Conservation (phyloP, 2,888 invertebrate genomes). For the Pterobdella sp. region DNA sequence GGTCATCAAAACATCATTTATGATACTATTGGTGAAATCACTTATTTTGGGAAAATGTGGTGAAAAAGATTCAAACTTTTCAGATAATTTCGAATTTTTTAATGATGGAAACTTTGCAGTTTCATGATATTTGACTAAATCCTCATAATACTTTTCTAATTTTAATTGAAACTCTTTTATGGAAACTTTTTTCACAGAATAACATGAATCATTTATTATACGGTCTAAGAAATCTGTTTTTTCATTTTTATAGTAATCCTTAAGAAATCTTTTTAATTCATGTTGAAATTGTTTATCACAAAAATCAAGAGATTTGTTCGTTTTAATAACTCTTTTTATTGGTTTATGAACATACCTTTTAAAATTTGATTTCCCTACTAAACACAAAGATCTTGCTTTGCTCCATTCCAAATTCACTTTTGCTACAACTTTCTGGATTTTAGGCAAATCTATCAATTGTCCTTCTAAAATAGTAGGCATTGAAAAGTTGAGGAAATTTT, state of each 20-base stretch:
- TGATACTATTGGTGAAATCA: neutral
- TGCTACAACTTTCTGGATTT: constrained; percentile 20
- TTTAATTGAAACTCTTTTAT: constrained; percentile 11
- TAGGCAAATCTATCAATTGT: constrained; percentile 19
- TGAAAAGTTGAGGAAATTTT: constrained; percentile 19
- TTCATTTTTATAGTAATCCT: constrained; percentile 4
- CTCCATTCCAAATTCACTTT: constrained; percentile 27
- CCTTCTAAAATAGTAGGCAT: constrained; percentile 28
- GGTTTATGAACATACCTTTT: constrained; percentile 20
- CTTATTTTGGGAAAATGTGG: neutral
- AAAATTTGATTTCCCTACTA: constrained; percentile 9
- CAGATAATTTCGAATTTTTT: neutral
- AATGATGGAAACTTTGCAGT: neutral
- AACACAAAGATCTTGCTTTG: constrained; percentile 21
- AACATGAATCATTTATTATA: neutral
- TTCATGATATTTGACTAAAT: neutral
- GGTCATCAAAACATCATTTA: neutral
- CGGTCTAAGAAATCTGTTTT: neutral
- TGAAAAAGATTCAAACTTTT: neutral
- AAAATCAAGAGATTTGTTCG: constrained; percentile 11
- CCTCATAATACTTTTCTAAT: constrained; percentile 11
- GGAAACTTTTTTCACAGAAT: neutral
- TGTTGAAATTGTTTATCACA: constrained; percentile 15
- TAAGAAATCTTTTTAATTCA: neutral
- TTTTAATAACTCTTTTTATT: constrained; percentile 19